Evolutionary conservation across 2,888 invertebrate species (phyloP).

Genomic region (Diachrysia chrysitis): DNA sequence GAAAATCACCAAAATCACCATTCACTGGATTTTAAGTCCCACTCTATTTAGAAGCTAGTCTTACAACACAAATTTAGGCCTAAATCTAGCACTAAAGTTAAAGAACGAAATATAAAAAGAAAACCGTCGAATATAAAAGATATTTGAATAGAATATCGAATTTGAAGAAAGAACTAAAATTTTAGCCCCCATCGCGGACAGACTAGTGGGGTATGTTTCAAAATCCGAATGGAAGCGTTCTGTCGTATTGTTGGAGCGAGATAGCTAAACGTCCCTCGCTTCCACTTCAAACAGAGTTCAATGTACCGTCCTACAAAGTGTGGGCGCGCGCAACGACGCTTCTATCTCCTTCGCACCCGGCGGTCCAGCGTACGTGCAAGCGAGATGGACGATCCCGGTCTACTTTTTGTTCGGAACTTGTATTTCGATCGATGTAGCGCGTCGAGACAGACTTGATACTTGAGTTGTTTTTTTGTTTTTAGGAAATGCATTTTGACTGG

Average conservation of each 20-base stretch:
- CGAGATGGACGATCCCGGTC: slow-evolving; percentile 70
- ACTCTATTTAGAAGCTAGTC: not conserved
- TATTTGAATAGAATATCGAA: slow-evolving; percentile 37
- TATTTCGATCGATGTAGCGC: slow-evolving; percentile 85
- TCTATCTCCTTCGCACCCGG: slow-evolving; percentile 67
- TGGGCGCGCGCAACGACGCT: slow-evolving; percentile 81
- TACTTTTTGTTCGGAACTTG: slow-evolving; percentile 86
- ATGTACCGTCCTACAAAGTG: slow-evolving; percentile 84
- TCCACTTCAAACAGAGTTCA: slow-evolving; percentile 78
- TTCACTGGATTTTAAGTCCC: not conserved
- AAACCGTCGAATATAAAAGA: slow-evolving; percentile 23
- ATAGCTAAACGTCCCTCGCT: slow-evolving; percentile 68
- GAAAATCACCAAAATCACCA: slow-evolving; percentile 23
- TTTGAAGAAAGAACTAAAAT: slow-evolving; percentile 51
- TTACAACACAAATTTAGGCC: slow-evolving; percentile 53
- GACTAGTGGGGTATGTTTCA: slow-evolving; percentile 57
- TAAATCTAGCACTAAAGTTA: slow-evolving; percentile 30
- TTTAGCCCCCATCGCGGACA: slow-evolving; percentile 57
- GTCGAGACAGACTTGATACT: slow-evolving; percentile 75
- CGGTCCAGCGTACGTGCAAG: slow-evolving; percentile 57
- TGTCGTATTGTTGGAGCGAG: slow-evolving; percentile 71
- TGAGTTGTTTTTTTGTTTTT: slow-evolving; percentile 57
- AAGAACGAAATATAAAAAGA: slow-evolving; percentile 6
- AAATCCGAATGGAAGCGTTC: slow-evolving; percentile 66
- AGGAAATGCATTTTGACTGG: slow-evolving; percentile 31